phyloP scores from a whole-genome alignment of 2,113 vertebrate genomes.

The Psephotus haematonotus region DNA sequence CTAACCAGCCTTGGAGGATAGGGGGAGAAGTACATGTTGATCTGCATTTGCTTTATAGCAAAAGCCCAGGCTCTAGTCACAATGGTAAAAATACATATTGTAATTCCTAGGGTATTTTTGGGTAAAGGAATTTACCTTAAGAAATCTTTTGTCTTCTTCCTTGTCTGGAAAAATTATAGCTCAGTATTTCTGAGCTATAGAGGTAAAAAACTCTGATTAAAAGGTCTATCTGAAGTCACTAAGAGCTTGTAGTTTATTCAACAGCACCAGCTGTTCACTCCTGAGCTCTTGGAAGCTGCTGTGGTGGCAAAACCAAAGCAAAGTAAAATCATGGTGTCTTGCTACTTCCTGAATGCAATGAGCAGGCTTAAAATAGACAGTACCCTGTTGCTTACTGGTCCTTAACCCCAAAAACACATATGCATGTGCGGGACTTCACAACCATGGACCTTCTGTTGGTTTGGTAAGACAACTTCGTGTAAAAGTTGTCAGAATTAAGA shows the following conservation, averaged over 20 bases:
- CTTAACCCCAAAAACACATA: neutral
- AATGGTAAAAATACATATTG: neutral
- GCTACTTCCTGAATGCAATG: neutral
- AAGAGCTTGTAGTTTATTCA: neutral
- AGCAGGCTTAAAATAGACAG: neutral
- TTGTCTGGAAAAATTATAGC: neutral
- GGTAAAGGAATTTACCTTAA: neutral
- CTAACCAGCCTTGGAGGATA: neutral
- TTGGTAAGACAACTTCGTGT: neutral
- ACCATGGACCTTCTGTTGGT: neutral
- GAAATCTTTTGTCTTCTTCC: neutral
- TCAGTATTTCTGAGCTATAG: neutral
- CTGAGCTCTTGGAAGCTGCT: neutral
- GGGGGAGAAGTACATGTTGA: neutral
- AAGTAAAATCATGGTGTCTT: neutral
- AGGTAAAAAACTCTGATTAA: neutral
- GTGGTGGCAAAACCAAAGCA: neutral
- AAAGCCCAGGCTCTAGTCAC: neutral
- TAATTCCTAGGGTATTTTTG: neutral
- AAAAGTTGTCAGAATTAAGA: neutral
- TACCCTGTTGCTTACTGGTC: neutral
- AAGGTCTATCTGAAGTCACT: neutral
- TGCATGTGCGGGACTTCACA: neutral
- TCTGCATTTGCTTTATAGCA: neutral
- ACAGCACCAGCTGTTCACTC: neutral